Percentiles rank a stretch among this genome's conserved stretches.
phyloP scores from a whole-genome alignment of 2,797 vertebrate species.

The Enteromius afrohamiltoni region DNA sequence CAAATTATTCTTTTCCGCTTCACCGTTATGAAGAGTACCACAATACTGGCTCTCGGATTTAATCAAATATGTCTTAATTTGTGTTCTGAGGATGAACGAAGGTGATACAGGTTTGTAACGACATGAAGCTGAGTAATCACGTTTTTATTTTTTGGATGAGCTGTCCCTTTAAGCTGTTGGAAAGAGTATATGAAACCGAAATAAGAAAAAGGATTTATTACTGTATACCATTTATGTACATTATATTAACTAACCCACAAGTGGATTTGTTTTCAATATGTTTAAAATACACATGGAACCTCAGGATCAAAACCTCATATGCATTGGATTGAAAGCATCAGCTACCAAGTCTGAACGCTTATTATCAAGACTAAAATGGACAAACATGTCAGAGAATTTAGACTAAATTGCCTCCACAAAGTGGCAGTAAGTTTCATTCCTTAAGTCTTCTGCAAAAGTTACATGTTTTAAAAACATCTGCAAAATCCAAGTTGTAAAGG shows the following conservation, averaged over 20 bases:
- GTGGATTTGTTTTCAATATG: conserved; percentile 25
- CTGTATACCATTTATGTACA: conserved; percentile 77
- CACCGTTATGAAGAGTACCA: not conserved
- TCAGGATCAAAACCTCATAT: conserved; percentile 55
- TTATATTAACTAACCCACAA: conserved; percentile 63
- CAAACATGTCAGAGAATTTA: conserved; percentile 8
- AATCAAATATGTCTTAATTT: not conserved
- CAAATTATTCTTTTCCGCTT: too few relatives aligned
- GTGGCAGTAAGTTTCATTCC: conserved; percentile 2
- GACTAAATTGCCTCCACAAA: conserved; percentile 8
- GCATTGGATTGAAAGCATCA: conserved; percentile 10
- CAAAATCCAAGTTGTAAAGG: conserved; percentile 28
- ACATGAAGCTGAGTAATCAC: not conserved
- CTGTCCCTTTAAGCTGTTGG: not conserved
- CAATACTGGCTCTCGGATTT: not conserved
- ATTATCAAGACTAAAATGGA: conserved; percentile 12
- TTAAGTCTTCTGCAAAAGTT: not conserved
- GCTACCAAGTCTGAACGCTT: conserved; percentile 15
- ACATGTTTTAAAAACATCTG: conserved; percentile 39
- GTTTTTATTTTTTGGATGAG: too few relatives aligned
- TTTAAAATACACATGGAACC: conserved; percentile 65
- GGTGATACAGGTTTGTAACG: not conserved
- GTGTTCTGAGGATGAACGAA: not conserved
- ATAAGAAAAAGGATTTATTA: conserved; percentile 75
- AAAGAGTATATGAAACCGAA: not conserved